A percentile compares a stretch with the other conserved stretches of the same genome.
phyloP scores from a whole-genome alignment of 2,797 vertebrate species.

The Darevskia mixta region DNA sequence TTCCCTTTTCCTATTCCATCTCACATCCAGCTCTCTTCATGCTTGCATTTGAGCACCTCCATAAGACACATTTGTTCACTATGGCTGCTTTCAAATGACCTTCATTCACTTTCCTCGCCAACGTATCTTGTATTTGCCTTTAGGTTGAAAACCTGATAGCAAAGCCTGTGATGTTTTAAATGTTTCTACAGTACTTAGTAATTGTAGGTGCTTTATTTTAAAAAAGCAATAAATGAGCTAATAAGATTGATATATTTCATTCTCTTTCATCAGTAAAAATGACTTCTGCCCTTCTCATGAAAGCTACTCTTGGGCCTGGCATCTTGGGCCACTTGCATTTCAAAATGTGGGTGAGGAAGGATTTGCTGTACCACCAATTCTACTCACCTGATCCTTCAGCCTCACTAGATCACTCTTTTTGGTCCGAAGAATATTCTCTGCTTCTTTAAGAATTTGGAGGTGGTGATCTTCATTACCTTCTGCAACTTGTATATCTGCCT shows the following conservation, averaged over 20 bases:
- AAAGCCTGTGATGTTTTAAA: background rate
- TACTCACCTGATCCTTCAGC: conserved; percentile 78
- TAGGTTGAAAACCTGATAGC: background rate
- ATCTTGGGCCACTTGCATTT: background rate
- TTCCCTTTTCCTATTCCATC: background rate
- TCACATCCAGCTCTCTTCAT: background rate
- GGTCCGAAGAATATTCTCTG: conserved; percentile 78
- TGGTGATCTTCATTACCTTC: conserved; percentile 77
- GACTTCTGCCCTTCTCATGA: background rate
- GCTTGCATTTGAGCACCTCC: background rate
- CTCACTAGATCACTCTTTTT: conserved; percentile 79
- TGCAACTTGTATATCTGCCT: conserved; percentile 75
- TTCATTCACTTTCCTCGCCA: background rate
- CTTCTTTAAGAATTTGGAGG: conserved; percentile 78
- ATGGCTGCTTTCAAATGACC: background rate
- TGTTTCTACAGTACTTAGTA: background rate
- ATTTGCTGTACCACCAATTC: background rate
- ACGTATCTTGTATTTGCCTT: background rate
- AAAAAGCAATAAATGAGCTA: background rate
- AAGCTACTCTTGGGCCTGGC: too few species aligned
- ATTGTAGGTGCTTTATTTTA: background rate
- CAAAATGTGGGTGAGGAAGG: too few species aligned
- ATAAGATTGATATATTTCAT: background rate
- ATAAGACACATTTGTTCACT: background rate
- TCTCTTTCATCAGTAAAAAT: too few species aligned